phyloP scores from a whole-genome alignment of 2,797 vertebrate genomes.

The Tragelaphus oryx region DNA sequence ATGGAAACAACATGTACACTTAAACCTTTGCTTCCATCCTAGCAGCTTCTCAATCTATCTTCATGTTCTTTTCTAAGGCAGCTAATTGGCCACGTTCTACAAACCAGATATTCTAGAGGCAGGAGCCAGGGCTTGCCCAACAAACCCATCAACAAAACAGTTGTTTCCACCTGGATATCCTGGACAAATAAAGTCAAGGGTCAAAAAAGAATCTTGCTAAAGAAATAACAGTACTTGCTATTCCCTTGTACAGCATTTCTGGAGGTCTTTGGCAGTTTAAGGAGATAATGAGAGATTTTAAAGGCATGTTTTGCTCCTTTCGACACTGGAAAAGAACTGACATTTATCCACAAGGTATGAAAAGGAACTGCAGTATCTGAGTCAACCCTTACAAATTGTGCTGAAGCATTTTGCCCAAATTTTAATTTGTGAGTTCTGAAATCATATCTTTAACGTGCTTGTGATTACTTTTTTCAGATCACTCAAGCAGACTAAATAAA shows the following conservation, averaged over 20 bases:
- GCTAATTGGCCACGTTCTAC: background rate
- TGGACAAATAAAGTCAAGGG: background rate
- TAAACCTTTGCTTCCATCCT: background rate
- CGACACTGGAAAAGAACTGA: background rate
- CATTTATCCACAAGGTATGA: background rate
- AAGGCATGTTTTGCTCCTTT: background rate
- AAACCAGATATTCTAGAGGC: background rate
- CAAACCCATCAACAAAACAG: background rate
- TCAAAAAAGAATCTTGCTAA: background rate
- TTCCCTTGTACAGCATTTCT: background rate
- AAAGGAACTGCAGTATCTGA: background rate
- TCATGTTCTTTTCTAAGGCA: constrained; percentile 44
- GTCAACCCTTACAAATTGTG: background rate
- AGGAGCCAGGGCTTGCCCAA: background rate
- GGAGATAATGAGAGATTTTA: background rate
- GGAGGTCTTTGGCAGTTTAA: background rate
- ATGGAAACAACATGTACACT: too few species aligned
- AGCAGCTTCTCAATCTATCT: constrained; percentile 42
- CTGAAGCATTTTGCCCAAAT: background rate
- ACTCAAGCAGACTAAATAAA: constrained; percentile 6
- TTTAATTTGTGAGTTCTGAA: constrained; percentile 17
- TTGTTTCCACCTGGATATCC: background rate
- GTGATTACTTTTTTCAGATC: background rate
- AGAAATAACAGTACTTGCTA: background rate
- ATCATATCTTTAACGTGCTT: background rate